These are phyloP conservation scores for Rhabdomys pumilio DNA, from an alignment of 2,797 vertebrate genomes.

Conservation along the genomic window DNA sequence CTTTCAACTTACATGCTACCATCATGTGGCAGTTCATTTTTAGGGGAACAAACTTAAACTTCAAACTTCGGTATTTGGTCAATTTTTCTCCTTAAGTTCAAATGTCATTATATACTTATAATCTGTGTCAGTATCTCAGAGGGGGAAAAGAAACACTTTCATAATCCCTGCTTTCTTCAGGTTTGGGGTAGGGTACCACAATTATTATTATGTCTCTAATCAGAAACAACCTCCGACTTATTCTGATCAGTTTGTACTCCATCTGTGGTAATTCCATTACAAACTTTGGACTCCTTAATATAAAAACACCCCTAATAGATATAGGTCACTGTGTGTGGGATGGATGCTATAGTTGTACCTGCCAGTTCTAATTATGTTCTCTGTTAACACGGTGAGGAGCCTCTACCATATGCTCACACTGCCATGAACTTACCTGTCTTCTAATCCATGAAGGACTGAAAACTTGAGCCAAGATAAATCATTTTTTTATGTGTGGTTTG, in stretches of 20 bases:
- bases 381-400: background rate
- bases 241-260: background rate
- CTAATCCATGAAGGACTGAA: background rate
- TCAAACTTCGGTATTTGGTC: background rate
- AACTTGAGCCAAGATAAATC: background rate
- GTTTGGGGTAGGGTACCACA: background rate
- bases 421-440: background rate
- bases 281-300: background rate
- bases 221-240: background rate
- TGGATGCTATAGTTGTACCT: too few relatives aligned
- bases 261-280: background rate
- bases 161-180: background rate
- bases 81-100: background rate
- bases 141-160: background rate
- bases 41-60: background rate
- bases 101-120: background rate
- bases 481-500: background rate
- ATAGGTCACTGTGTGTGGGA: background rate
- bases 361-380: background rate
- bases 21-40: background rate
- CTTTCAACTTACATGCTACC: background rate
- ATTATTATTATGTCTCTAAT: background rate
- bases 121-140: background rate
- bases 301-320: background rate
- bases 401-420: background rate